Evolutionary conservation across 1,140 invertebrate genomes (phyloP).

Genomic region (Rhagoletis zephyria): DNA sequence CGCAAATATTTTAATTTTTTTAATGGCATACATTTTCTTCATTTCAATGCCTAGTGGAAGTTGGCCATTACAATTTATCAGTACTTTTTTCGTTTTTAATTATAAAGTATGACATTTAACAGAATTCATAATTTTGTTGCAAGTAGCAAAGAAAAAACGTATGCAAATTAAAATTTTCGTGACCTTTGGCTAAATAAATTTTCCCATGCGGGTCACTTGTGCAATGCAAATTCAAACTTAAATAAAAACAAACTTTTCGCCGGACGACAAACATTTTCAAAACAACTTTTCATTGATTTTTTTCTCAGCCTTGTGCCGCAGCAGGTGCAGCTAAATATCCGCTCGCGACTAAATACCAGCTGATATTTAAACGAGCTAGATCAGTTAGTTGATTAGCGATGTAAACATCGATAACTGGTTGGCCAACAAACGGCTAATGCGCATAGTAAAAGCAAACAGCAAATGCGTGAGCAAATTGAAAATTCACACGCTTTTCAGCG

Average conservation of each 20-base stretch:
- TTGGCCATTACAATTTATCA: too few species aligned
- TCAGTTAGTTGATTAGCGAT: slow-evolving; percentile 35
- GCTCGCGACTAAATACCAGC: slow-evolving; percentile 1
- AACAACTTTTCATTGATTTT: slow-evolving; percentile 27
- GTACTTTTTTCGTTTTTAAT: too few species aligned
- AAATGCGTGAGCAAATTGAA: slow-evolving; percentile 31
- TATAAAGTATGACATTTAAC: too few species aligned
- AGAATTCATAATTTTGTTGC: too few species aligned
- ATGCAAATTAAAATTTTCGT: too few species aligned
- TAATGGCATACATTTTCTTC: too few species aligned
- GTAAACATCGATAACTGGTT: slow-evolving; percentile 4
- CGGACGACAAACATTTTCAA: background rate
- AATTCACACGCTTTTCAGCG: slow-evolving; percentile 35
- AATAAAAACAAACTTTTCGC: background rate
- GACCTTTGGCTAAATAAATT: too few species aligned
- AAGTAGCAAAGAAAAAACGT: too few species aligned
- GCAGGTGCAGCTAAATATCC: slow-evolving; percentile 12
- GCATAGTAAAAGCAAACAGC: background rate
- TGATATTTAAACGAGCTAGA: slow-evolving; percentile 44
- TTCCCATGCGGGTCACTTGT: too few species aligned
- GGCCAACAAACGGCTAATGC: background rate
- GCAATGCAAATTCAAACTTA: too few species aligned
- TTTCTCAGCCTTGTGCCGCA: slow-evolving; percentile 36
- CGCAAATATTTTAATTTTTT: too few species aligned
- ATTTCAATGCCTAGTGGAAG: too few species aligned